Conservation (phyloP, 2,888 invertebrate genomes). For the Dicycla oo region DNA sequence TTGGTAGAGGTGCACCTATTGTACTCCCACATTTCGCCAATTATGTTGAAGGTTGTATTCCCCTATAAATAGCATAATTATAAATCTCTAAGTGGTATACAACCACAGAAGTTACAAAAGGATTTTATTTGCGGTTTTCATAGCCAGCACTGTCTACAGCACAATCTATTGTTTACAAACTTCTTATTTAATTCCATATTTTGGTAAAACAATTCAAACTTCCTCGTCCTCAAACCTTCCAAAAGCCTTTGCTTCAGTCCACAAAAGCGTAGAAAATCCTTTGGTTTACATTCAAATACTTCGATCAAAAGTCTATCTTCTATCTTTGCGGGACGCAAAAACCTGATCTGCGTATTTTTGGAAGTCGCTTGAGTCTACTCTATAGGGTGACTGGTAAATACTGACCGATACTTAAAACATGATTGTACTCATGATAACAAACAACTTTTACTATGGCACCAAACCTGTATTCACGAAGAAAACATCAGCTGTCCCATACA, state of each 20-base stretch:
- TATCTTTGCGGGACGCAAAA: slow-evolving; percentile 6
- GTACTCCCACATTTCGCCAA: not conserved
- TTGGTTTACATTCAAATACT: slow-evolving; percentile 55
- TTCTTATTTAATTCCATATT: slow-evolving; percentile 37
- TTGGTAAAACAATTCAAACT: slow-evolving; percentile 40
- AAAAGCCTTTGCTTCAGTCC: slow-evolving; percentile 42
- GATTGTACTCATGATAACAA: too few relatives aligned
- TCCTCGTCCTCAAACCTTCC: slow-evolving; percentile 35
- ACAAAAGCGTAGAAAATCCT: slow-evolving; percentile 50
- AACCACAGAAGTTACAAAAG: not conserved
- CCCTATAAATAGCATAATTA: not conserved
- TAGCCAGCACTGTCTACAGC: not conserved
- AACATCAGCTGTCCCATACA: too few relatives aligned
- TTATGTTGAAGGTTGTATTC: not conserved
- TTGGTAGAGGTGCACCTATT: not conserved
- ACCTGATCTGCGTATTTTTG: slow-evolving; percentile 44
- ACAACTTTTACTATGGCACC: too few relatives aligned
- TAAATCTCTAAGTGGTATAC: not conserved
- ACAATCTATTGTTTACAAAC: slow-evolving; percentile 44
- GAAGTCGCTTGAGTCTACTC: not conserved
- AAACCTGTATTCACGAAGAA: too few relatives aligned
- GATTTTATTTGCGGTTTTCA: slow-evolving; percentile 31
- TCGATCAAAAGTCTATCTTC: too few relatives aligned
- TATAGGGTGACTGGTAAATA: too few relatives aligned
- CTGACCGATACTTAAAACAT: too few relatives aligned